Evolutionary conservation across 2,113 vertebrate genomes (phyloP).

Genomic region (Indri indri): DNA sequence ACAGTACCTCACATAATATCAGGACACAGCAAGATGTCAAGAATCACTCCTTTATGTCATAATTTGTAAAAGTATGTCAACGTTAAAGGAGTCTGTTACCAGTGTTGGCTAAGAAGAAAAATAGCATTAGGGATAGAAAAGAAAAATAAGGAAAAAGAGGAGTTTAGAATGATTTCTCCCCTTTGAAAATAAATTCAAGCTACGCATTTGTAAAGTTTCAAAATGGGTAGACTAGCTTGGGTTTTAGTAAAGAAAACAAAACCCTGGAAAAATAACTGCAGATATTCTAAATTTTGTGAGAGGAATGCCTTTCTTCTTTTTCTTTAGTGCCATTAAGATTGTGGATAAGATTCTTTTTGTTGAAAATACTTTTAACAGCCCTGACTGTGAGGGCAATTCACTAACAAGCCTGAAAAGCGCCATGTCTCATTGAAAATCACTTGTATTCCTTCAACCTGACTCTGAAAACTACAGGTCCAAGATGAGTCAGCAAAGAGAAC

Average conservation of each 20-base stretch:
- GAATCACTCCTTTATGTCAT: not conserved
- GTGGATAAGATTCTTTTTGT: not conserved
- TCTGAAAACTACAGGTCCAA: not conserved
- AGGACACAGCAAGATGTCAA: not conserved
- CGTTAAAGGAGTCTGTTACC: not conserved
- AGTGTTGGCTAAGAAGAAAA: not conserved
- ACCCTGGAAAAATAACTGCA: not conserved
- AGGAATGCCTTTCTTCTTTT: not conserved
- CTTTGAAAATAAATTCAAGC: conserved; percentile 41
- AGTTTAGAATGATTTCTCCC: not conserved
- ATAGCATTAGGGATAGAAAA: not conserved
- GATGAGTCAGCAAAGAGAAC: not conserved
- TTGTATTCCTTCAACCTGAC: not conserved
- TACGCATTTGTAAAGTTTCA: conserved; percentile 22
- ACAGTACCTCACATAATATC: not conserved
- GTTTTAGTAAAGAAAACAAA: not conserved
- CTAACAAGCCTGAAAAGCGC: not conserved
- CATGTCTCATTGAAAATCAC: not conserved
- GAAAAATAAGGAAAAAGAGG: not conserved
- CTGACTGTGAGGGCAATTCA: not conserved
- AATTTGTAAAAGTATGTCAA: not conserved
- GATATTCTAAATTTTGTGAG: conserved; percentile 2
- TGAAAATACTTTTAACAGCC: conserved; percentile 41
- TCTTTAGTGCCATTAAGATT: not conserved
- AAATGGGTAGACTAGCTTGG: conserved; percentile 5